Base-by-base conservation (phyloP, 2,113 vertebrate species). In the Salvelinus alpinus region DNA sequence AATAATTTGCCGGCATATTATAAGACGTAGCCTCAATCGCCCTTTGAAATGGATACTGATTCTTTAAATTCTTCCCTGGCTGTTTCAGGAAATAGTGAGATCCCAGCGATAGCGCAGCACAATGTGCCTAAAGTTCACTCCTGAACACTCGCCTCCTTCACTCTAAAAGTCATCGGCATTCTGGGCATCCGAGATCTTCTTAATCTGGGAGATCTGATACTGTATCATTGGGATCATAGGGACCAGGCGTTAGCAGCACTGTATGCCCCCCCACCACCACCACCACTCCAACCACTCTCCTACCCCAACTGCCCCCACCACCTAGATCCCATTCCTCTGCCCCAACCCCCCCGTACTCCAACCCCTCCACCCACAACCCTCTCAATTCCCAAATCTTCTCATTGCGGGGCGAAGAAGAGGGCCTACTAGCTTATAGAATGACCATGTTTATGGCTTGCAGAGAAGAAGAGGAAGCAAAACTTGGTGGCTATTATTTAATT, bases 11-110 rank as follows among this genome's bases (percentile, higher is more conserved):
- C 90, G 34, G 90, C 90, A 91, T 93, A 95, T 95, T 94, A 94
- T 90, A 93, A 94, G 96, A 92, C 90, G 94, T 95, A 88, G 92
- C 92, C 93, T 93, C 94, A 93, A 93, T 94, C 92, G 92, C 92
- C 95, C 95, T 96, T 96, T 96, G 95, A 97, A 98, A 97, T 95
- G 91, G 95, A 98, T 95, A 95, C 94, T 74, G 87, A 95, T 95
- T 96, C 95, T 96, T 95, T 95, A 95, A 96, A 97, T 97, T 97
- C 95, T 95, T 96, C 94, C 93, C 51, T 91, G 93, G 93, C 95
- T 94, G 94, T 96, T 95, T 95, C 94, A 96, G 96, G 95, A 97
- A 98, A 95, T 95, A 93, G 93, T 92, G 91, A 96, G 96, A 97
- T 98, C 93, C 85, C 71, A 6, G 91, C 85, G 95, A 99, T 99